These are phyloP conservation scores for Mycteria americana DNA, from an alignment of 2,797 vertebrate species.

Conservation along the genomic window DNA sequence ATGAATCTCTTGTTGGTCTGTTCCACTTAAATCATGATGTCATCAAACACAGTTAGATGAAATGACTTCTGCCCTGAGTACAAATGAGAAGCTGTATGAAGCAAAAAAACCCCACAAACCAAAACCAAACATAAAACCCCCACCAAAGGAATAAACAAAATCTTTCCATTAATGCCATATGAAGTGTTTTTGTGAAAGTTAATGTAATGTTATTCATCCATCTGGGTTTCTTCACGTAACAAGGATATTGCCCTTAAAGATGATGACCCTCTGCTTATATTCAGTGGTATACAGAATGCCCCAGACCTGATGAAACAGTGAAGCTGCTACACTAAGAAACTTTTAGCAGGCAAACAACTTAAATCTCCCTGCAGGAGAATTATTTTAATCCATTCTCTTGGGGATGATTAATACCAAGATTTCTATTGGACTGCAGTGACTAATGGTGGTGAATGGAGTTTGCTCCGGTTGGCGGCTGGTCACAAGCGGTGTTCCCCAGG, in stretches of 20 bases:
- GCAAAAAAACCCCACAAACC: background rate
- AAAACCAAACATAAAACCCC: rapidly evolving
- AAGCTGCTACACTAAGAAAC: background rate
- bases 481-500: too few species aligned
- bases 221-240: background rate
- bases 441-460: too few species aligned
- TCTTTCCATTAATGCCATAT: background rate
- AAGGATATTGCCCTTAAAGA: background rate
- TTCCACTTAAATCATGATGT: background rate
- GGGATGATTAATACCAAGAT: background rate
- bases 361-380: background rate
- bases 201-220: background rate
- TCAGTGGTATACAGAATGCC: background rate
- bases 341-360: background rate
- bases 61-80: background rate
- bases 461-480: too few species aligned
- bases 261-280: background rate
- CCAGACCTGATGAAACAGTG: background rate
- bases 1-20: background rate
- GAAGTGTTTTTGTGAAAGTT: background rate
- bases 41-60: background rate
- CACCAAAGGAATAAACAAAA: background rate
- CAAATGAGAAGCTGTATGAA: background rate
- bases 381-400: background rate
- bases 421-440: background rate